Base-by-base conservation (phyloP, 2,888 invertebrate species). In the Theretra japonica region DNA sequence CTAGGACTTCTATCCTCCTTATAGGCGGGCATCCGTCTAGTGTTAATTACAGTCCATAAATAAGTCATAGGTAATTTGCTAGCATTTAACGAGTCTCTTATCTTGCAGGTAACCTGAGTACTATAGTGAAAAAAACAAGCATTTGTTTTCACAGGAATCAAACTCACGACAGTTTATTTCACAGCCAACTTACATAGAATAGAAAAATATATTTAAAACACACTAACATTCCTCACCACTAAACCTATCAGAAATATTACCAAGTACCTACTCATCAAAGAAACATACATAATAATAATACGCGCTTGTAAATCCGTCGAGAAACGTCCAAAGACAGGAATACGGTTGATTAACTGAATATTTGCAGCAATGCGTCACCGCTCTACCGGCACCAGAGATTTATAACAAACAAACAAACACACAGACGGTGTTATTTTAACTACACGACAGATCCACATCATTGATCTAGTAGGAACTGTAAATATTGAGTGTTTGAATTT, bases 301-400 rank as follows among this genome's bases (percentile, higher is more conserved):
- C 15, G 15, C 48, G 65, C 41, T 21, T 21, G 65, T 48, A 65
- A 30, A 60, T 48, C 48, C 17, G 23, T 65, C 65, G 48, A 65
- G 65, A 41, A 65, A 65, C 48, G 65, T 65, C 65, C 48, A 23
- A 65, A 65, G 41, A 5, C 23, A 23, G 65, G 65, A 25, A 65
- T 65, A 65, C 11, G 30, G 28, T 68, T 17, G 50, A 80, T 83
- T 80, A 76, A 75, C 77, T 75, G 77, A 82, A 86, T 84, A 82
- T 72, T 80, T 80, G 71, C 69, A 79, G 75, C 75, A 79, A 80
- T 82, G 81, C 78, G 79, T 81, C 82, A 77, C 76, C 74, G 73
- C 71, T 77, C 88, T 90, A 83, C 90, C 90, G 90, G 90, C 89
- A 89, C 50, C 68, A 69, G 71, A 79, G 82, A 89, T 89, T 90